Evolutionary conservation across 2,888 invertebrate genomes (phyloP).

Genomic region (Pristionchus entomophagus): DNA sequence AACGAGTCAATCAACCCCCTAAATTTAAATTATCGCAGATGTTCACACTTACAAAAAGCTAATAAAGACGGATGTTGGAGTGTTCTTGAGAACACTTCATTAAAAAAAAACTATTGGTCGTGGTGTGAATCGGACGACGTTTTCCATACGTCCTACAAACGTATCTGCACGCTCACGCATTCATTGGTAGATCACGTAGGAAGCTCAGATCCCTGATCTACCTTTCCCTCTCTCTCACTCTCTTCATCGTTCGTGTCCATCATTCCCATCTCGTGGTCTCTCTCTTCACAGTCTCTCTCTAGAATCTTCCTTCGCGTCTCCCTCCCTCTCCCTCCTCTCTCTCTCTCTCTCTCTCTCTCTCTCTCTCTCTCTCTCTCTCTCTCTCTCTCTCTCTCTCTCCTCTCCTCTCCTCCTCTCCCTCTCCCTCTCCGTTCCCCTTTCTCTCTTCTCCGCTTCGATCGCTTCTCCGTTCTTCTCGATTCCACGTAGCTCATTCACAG

Average conservation of each 20-base stretch:
- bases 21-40: constrained; percentile 31
- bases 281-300: constrained; percentile 49
- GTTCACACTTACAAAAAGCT: constrained; percentile 11
- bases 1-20: neutral
- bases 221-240: neutral
- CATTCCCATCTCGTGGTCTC: neutral
- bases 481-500: constrained; percentile 32
- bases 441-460: constrained; percentile 9
- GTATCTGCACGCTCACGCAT: neutral
- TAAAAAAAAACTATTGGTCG: neutral
- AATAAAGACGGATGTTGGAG: constrained; percentile 26
- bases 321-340: constrained; percentile 2
- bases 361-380: neutral
- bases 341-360: neutral
- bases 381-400: neutral
- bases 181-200: neutral
- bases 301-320: constrained; percentile 18
- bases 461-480: constrained; percentile 7
- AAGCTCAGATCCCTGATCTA: neutral
- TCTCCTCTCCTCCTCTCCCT: neutral
- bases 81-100: neutral
- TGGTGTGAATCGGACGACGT: neutral
- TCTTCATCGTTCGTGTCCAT: neutral
- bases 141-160: constrained; percentile 2
- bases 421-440: neutral